Conservation (phyloP, 2,113 vertebrate genomes). For the Parus major region DNA sequence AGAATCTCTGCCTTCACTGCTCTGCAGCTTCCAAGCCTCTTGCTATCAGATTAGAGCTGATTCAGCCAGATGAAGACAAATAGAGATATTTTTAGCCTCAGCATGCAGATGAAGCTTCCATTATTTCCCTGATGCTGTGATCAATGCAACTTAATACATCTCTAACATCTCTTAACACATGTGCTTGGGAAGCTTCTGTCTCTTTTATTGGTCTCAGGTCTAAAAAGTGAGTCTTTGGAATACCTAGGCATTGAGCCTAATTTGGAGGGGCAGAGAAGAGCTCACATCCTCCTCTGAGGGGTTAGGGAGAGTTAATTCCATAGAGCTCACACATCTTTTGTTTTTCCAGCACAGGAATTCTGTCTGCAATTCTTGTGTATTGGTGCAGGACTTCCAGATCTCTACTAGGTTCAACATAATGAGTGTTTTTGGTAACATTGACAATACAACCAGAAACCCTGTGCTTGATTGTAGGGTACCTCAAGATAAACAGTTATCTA, state of each 20-base stretch:
- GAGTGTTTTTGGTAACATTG: not conserved
- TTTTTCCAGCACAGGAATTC: not conserved
- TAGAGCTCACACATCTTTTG: not conserved
- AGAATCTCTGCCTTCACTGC: not conserved
- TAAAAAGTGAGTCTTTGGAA: not conserved
- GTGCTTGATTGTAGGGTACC: not conserved
- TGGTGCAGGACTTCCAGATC: not conserved
- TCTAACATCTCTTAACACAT: not conserved
- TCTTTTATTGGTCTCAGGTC: not conserved
- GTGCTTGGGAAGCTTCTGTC: not conserved
- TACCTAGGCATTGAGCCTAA: not conserved
- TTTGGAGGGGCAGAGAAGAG: not conserved
- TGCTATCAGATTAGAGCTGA: not conserved
- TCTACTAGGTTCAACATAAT: not conserved
- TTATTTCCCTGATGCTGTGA: not conserved
- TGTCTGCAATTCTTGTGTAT: not conserved
- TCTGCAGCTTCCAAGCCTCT: not conserved
- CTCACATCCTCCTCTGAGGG: not conserved
- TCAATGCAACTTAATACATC: not conserved
- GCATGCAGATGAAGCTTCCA: not conserved
- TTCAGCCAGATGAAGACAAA: not conserved
- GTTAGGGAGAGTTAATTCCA: not conserved
- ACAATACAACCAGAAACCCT: not conserved
- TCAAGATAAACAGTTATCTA: not conserved
- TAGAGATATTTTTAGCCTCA: not conserved